Base-by-base conservation (phyloP, 2,888 invertebrate genomes). In the Rotaria sp. region DNA sequence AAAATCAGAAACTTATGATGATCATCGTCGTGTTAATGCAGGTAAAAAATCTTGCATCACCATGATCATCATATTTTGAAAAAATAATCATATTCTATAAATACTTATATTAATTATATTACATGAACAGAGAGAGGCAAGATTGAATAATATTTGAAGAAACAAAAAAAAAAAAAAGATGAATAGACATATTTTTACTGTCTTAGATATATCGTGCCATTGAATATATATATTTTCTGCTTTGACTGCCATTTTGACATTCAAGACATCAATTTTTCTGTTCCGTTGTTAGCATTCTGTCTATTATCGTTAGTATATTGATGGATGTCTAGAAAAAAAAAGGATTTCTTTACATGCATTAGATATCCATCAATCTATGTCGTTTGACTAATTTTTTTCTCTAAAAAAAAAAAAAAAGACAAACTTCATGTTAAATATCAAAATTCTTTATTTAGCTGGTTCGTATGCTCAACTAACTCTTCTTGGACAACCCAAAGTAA, bases 1-100 rank as follows among this genome's bases (percentile, higher is more conserved):
- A n/a, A 80, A 80, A 80, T 80, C 80, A 13, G 80, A 80, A 80
- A 80, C 80, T 0, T 80, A 26, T 80, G 80, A 80, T 26, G 80
- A 45, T 45, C 80, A 45, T 45, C 80, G 45, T 80, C 80, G 80
- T 45, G n/a, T 35, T 21, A 35, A 67, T 30, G 30, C 67, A 67
- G 67, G 67, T 67, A 67, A 67, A 35, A 21, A 50, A n/a, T 30
- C 13, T 18, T 67, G 30, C 67, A 13, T 35, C 15, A 30, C 2
- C 24, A 52, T 24, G 52, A 52, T 52, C 3, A 52, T 52, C 52
- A 52, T 52, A 52, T 24, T 21, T 24, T 24, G 4, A 24, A 52
- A 24, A 2, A 7, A 52, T 24, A 3, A 52, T 52, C 24, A 52
- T 24, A 52, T 52, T 4, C 4, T 52, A 52, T 24, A 8, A 52